Evolutionary conservation across 2,888 invertebrate species (phyloP).

Genomic region (Drosophila vallismaia): DNA sequence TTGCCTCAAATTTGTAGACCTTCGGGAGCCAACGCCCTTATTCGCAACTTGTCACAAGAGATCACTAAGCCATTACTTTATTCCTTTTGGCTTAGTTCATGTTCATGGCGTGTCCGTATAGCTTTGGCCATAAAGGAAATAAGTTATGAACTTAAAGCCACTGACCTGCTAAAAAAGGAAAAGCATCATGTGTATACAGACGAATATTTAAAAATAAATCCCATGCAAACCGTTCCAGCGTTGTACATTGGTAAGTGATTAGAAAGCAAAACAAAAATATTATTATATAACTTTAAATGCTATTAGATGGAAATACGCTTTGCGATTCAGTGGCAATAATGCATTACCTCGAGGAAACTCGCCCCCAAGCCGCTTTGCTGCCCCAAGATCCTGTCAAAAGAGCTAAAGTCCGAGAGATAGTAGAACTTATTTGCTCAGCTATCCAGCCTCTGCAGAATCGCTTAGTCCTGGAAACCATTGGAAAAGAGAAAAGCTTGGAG

Average conservation of each 20-base stretch:
- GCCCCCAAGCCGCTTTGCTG: constrained; percentile 92
- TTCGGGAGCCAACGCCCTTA: too few relatives aligned
- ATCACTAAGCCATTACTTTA: constrained; percentile 87
- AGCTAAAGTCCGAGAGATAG: constrained; percentile 95
- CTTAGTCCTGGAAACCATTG: constrained; percentile 92
- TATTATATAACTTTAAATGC: too few relatives aligned
- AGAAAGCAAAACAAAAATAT: rapidly evolving
- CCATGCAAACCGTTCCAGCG: constrained; percentile 97
- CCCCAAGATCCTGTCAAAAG: constrained; percentile 94
- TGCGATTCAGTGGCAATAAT: constrained; percentile 93
- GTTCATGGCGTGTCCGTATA: constrained; percentile 96
- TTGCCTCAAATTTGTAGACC: not conserved
- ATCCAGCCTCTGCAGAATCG: constrained; percentile 98
- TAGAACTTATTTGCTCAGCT: constrained; percentile 95
- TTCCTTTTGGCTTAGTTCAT: constrained; percentile 96
- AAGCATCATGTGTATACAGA: constrained; percentile 92
- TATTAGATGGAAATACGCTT: constrained; percentile 88
- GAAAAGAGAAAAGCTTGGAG: constrained; percentile 93
- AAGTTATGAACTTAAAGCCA: constrained; percentile 94
- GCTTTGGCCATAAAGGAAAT: constrained; percentile 96
- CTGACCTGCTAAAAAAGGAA: constrained; percentile 91
- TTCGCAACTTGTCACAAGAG: not conserved
- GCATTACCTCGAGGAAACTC: constrained; percentile 97
- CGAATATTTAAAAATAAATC: constrained; percentile 94
- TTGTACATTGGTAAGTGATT: constrained; percentile 89